Conservation (phyloP, 2,888 invertebrate species). For the Coelinius sp. region DNA sequence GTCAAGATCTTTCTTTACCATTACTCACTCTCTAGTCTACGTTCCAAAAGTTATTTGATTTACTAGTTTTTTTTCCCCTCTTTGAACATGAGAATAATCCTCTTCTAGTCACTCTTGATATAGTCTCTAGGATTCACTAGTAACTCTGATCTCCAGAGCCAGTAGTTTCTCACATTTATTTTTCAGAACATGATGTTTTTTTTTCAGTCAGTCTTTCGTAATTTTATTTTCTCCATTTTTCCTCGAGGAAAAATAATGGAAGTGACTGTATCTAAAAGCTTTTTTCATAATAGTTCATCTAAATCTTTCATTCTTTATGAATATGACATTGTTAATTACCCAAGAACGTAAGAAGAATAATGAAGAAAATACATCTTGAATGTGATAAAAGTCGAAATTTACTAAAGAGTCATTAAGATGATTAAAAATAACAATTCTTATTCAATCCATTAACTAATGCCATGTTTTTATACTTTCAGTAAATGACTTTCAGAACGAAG, state of each 20-base stretch:
- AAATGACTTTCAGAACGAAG: slow-evolving; percentile 16
- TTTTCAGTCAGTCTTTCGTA: not conserved
- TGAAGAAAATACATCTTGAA: no score
- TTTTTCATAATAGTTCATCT: no score
- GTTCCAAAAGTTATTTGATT: slow-evolving; percentile 38
- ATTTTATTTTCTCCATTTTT: not conserved
- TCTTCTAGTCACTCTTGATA: no score
- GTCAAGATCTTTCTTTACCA: not conserved
- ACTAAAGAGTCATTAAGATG: not conserved
- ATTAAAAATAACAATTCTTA: not conserved
- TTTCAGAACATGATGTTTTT: not conserved
- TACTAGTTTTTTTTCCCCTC: slow-evolving; percentile 29
- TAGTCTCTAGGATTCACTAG: slow-evolving; percentile 40
- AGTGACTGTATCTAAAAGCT: not conserved
- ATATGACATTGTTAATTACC: not conserved
- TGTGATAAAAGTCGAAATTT: not conserved
- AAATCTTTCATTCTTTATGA: no score
- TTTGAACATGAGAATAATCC: slow-evolving; percentile 42
- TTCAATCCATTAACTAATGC: slow-evolving; percentile 57
- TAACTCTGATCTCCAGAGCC: slow-evolving; percentile 37
- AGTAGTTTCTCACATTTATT: slow-evolving; percentile 7
- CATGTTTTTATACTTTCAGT: slow-evolving; percentile 66
- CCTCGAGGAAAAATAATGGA: not conserved
- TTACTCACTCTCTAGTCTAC: not conserved
- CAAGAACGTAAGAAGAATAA: no score